Conservation (phyloP, 2,113 vertebrate species). For the Ptilorrhoa leucosticta region DNA sequence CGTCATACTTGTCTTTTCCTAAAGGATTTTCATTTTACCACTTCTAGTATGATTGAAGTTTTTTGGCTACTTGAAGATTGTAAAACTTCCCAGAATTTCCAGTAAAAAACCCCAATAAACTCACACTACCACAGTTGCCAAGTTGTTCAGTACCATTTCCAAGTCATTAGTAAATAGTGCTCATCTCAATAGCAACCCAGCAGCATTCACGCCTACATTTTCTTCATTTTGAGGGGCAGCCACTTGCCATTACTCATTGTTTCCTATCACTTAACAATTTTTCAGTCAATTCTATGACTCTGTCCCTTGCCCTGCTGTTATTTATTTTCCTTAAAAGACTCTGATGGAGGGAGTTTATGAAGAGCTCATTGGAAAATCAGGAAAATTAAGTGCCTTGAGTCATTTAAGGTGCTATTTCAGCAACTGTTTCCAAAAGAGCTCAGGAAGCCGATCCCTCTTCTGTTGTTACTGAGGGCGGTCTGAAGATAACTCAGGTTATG, state of each 20-base stretch:
- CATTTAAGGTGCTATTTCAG: not conserved
- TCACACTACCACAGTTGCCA: not conserved
- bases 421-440: not conserved
- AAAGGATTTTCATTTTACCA: not conserved
- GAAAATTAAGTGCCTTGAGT: not conserved
- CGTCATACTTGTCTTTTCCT: not conserved
- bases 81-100: not conserved
- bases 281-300: not conserved
- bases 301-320: not conserved
- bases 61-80: not conserved
- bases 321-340: not conserved
- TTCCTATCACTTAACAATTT: not conserved
- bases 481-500: fast-evolving
- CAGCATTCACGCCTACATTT: not conserved
- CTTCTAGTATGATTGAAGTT: not conserved
- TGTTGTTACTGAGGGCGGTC: fast-evolving
- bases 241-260: not conserved
- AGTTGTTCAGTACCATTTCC: not conserved
- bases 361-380: not conserved
- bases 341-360: not conserved
- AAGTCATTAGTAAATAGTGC: not conserved
- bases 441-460: not conserved
- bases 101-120: not conserved
- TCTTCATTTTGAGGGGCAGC: not conserved
- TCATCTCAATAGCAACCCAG: not conserved